A percentile compares a stretch with the other conserved stretches of the same genome.
These are phyloP conservation scores for Lepisosteus oculatus DNA, from an alignment of 2,113 vertebrate species.

Conservation along the genomic window DNA sequence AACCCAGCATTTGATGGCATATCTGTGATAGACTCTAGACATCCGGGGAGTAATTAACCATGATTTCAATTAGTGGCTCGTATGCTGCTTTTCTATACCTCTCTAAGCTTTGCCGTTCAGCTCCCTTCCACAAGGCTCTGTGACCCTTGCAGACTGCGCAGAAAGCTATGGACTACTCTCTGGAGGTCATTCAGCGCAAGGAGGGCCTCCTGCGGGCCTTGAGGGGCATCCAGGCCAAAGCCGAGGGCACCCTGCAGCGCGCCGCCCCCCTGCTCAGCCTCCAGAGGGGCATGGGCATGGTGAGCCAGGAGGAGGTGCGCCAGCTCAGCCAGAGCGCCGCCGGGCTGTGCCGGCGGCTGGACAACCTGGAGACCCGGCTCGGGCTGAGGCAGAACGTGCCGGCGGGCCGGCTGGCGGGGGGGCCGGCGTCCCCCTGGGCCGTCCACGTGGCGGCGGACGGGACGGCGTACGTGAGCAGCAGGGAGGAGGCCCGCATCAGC, in stretches of 20 bases:
- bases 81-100: no score
- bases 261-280: conserved; percentile 35
- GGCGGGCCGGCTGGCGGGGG: conserved; percentile 32
- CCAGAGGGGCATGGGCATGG: conserved; percentile 44
- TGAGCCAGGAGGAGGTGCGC: conserved; percentile 45
- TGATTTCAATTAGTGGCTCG: no score
- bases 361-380: conserved; percentile 43
- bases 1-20: no score
- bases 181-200: conserved; percentile 47
- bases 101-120: no score
- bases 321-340: conserved; percentile 50
- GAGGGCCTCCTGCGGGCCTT: conserved; percentile 55
- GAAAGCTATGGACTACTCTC: conserved; percentile 40
- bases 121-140: no score
- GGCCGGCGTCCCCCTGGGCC: conserved; percentile 18
- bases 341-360: conserved; percentile 39
- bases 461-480: conserved; percentile 46
- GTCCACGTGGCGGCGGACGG: conserved; percentile 52
- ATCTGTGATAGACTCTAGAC: no score
- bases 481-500: conserved; percentile 40
- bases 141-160: no score
- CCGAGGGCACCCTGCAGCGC: conserved; percentile 30
- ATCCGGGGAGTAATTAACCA: no score
- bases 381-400: conserved; percentile 38
- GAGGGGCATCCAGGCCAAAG: conserved; percentile 47